Evolutionary conservation across 2,113 vertebrate species (phyloP).

Genomic region (Gymnogyps californianus): DNA sequence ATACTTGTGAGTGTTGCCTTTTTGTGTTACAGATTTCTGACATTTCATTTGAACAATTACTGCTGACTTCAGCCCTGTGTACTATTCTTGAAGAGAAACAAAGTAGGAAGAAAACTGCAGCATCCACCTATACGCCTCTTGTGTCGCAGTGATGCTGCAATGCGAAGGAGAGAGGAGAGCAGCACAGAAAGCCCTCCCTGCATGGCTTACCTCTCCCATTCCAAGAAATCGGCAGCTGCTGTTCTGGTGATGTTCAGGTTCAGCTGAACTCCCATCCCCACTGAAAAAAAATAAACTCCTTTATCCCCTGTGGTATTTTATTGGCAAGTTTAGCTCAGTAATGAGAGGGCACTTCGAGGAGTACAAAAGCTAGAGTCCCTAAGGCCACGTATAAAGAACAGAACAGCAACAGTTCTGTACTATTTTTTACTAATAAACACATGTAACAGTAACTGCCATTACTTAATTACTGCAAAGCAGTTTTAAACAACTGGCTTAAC

Average conservation of each 20-base stretch:
- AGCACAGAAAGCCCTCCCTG: neutral
- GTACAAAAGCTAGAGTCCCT: slow-evolving; percentile 40
- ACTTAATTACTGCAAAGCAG: slow-evolving; percentile 61
- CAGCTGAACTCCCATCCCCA: neutral
- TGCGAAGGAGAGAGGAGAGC: fast-evolving
- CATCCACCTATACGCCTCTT: neutral
- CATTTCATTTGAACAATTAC: neutral
- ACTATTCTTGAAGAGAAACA: neutral
- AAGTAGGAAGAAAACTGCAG: neutral
- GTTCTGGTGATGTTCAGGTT: neutral
- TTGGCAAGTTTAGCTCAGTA: neutral
- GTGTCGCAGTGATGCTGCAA: neutral
- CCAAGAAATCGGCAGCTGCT: neutral
- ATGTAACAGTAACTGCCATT: slow-evolving; percentile 29
- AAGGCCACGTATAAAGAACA: slow-evolving; percentile 10
- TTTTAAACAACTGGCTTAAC: slow-evolving; percentile 66
- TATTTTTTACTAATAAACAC: slow-evolving; percentile 61
- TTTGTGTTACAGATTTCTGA: neutral
- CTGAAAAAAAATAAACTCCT: neutral
- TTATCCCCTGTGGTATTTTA: slow-evolving; percentile 26
- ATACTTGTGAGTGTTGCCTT: neutral
- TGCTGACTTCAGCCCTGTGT: neutral
- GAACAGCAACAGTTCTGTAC: slow-evolving; percentile 19
- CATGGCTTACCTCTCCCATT: neutral
- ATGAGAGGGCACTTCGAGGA: slow-evolving; percentile 24